Conservation (phyloP, 2,888 invertebrate species). For the Pandemis corylana region DNA sequence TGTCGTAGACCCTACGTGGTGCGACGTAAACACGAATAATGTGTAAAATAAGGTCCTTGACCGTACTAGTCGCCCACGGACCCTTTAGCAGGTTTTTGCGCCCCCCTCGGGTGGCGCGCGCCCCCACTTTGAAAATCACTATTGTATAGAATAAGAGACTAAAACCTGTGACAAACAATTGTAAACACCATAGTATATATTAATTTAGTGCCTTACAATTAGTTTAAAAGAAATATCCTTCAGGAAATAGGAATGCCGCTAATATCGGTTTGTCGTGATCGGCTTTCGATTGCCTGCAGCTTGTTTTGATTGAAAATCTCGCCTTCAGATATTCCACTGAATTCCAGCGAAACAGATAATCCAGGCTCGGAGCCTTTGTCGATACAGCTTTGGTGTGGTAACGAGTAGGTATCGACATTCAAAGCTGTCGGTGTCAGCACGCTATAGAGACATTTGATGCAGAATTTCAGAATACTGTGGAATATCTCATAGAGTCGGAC, state of each 20-base stretch:
- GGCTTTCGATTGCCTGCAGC: background rate
- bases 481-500: constrained; percentile 6
- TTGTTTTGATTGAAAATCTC: constrained; percentile 2
- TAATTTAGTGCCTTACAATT: background rate
- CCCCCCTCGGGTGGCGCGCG: too few relatives aligned
- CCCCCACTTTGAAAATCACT: too few relatives aligned
- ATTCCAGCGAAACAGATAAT: constrained; percentile 21
- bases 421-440: constrained; percentile 24
- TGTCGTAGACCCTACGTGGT: too few relatives aligned
- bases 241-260: background rate
- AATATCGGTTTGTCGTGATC: background rate
- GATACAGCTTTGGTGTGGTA: constrained; percentile 29
- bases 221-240: background rate
- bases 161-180: too few relatives aligned
- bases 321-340: constrained; percentile 5
- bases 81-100: too few relatives aligned
- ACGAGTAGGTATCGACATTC: constrained; percentile 31
- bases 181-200: too few relatives aligned
- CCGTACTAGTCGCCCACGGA: too few relatives aligned
- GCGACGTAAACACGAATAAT: too few relatives aligned
- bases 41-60: too few relatives aligned
- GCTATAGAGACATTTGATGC: constrained; percentile 13
- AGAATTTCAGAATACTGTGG: constrained; percentile 11
- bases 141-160: too few relatives aligned
- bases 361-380: constrained; percentile 18